phyloP scores from a whole-genome alignment of 1,140 invertebrate species.

The Battus philenor region DNA sequence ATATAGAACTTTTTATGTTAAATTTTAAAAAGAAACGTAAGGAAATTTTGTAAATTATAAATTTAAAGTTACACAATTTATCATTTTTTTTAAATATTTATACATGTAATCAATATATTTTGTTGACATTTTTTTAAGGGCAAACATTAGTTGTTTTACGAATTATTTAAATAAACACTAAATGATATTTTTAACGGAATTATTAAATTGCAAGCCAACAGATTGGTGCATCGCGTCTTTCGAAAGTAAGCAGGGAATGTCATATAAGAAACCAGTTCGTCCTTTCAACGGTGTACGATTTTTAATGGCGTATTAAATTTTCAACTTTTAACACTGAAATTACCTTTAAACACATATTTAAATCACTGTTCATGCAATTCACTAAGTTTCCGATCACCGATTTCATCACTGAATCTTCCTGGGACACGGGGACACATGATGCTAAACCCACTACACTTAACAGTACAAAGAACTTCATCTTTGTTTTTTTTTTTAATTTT shows the following conservation, averaged over 20 bases:
- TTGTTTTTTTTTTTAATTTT: constrained; percentile 22
- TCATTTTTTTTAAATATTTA: no score
- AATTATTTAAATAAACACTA: no score
- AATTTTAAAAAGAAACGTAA: no score
- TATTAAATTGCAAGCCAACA: no score
- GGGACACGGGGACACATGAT: constrained; percentile 34
- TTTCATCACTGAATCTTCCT: constrained; percentile 48
- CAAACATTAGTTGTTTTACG: no score
- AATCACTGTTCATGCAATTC: constrained; percentile 63
- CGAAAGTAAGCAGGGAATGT: constrained; percentile 11
- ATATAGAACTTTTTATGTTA: no score
- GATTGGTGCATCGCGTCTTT: not conserved
- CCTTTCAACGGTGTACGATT: constrained; percentile 6
- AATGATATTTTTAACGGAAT: no score
- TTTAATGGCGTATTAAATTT: not conserved
- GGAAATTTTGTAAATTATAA: no score
- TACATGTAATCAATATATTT: no score
- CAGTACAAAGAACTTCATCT: constrained; percentile 57
- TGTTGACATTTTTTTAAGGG: no score
- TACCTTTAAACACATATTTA: constrained; percentile 62
- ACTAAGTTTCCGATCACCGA: constrained; percentile 44
- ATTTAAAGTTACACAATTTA: no score
- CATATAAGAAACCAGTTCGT: constrained; percentile 12
- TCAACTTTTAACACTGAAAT: constrained; percentile 23
- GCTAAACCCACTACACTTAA: constrained; percentile 39